phyloP scores from a whole-genome alignment of 2,797 vertebrate genomes.

The Antrozous pallidus region DNA sequence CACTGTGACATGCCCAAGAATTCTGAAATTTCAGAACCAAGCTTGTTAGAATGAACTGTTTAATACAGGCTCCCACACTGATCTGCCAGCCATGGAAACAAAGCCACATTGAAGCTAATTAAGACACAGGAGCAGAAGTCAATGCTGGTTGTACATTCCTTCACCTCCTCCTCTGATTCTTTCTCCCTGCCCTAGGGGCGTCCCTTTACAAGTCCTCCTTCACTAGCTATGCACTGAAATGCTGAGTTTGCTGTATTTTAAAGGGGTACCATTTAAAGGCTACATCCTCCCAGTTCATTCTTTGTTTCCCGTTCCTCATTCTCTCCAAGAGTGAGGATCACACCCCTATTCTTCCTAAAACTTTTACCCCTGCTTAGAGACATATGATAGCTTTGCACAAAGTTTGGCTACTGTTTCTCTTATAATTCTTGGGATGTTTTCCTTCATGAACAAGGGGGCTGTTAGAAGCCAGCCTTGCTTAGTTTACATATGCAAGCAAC shows the following conservation, averaged over 20 bases:
- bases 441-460: background rate
- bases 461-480: background rate
- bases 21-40: constrained; percentile 43
- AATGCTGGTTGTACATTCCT: background rate
- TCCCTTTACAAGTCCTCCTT: background rate
- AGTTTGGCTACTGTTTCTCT: background rate
- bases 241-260: constrained; percentile 6
- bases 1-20: background rate
- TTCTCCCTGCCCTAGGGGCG: background rate
- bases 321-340: background rate
- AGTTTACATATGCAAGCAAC: background rate
- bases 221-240: background rate
- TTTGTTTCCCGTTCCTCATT: background rate
- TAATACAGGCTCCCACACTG: background rate
- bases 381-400: background rate
- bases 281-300: background rate
- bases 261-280: background rate
- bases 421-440: background rate
- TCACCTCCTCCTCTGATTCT: background rate
- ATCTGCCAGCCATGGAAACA: constrained; percentile 37
- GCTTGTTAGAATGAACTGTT: background rate
- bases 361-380: background rate
- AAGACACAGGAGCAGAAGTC: background rate
- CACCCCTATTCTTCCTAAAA: background rate
- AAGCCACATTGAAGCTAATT: background rate